Percentiles rank a stretch among this genome's conserved stretches.
Conservation (phyloP, 2,888 invertebrate genomes). For the Clistopyga incitator region DNA sequence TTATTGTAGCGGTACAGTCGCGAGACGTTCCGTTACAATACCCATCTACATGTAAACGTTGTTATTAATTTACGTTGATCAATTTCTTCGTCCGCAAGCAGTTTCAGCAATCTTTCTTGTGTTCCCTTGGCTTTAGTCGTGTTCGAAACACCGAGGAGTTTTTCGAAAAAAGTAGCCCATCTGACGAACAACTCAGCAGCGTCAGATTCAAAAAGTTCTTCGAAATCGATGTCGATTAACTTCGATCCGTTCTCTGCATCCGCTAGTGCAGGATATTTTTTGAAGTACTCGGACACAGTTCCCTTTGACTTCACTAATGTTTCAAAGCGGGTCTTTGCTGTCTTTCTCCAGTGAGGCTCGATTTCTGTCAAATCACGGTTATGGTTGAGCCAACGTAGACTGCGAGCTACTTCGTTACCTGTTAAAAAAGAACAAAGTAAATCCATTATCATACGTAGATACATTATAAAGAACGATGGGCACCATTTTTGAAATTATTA, state of each 20-base stretch:
- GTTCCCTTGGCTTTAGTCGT: constrained; percentile 10
- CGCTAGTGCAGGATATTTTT: neutral
- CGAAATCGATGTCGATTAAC: constrained; percentile 50
- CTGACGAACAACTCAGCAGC: constrained; percentile 9
- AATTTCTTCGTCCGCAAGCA: neutral
- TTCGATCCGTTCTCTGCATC: constrained; percentile 35
- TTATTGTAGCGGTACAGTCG: too few species aligned
- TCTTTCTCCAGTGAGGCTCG: constrained; percentile 26
- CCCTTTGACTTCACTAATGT: constrained; percentile 23
- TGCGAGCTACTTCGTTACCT: constrained; percentile 21
- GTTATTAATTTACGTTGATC: constrained; percentile 25
- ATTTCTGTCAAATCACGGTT: constrained; percentile 30
- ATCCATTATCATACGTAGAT: too few species aligned
- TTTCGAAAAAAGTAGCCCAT: constrained; percentile 35
- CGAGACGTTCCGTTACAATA: too few species aligned
- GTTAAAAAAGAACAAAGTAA: too few species aligned
- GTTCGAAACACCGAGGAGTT: neutral
- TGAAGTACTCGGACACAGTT: neutral
- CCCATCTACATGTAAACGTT: neutral
- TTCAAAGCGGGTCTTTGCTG: constrained; percentile 10
- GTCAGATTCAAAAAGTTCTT: constrained; percentile 11
- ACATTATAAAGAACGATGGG: too few species aligned
- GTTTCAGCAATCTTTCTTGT: constrained; percentile 19
- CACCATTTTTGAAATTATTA: too few species aligned
- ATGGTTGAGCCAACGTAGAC: constrained; percentile 36